These are phyloP conservation scores for Limosa lapponica DNA, from an alignment of 2,797 vertebrate genomes.

Conservation along the genomic window DNA sequence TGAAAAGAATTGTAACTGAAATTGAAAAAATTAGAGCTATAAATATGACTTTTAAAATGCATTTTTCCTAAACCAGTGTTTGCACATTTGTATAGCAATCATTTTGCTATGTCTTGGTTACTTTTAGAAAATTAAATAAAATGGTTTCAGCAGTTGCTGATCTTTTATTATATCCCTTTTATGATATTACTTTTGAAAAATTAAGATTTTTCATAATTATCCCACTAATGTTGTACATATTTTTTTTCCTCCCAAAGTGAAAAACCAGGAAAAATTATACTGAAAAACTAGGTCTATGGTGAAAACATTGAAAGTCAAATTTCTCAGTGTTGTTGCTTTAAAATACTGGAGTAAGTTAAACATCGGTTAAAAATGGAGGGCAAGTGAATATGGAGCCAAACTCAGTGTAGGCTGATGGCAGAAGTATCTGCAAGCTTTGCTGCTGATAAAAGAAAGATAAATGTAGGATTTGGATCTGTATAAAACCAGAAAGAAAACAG, in stretches of 20 bases:
- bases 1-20: neutral
- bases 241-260: neutral
- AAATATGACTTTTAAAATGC: neutral
- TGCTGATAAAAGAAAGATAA: constrained; percentile 51
- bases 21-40: neutral
- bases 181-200: neutral
- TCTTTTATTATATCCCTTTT: neutral
- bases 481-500: constrained; percentile 51
- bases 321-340: neutral
- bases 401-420: neutral
- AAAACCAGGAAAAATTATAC: neutral
- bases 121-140: neutral
- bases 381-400: neutral
- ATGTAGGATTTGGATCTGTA: constrained; percentile 19
- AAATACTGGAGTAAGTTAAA: neutral
- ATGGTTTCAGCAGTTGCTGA: neutral
- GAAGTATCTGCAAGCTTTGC: neutral
- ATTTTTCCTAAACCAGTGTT: neutral
- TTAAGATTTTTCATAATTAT: neutral
- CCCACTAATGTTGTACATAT: fast-evolving
- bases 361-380: neutral
- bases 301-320: neutral
- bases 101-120: neutral
- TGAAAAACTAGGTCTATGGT: neutral
- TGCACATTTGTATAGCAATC: neutral